Percentiles rank a stretch among this genome's conserved stretches.
Evolutionary conservation across 2,888 invertebrate species (phyloP).

Genomic region (Scelioninae gen. 1): DNA sequence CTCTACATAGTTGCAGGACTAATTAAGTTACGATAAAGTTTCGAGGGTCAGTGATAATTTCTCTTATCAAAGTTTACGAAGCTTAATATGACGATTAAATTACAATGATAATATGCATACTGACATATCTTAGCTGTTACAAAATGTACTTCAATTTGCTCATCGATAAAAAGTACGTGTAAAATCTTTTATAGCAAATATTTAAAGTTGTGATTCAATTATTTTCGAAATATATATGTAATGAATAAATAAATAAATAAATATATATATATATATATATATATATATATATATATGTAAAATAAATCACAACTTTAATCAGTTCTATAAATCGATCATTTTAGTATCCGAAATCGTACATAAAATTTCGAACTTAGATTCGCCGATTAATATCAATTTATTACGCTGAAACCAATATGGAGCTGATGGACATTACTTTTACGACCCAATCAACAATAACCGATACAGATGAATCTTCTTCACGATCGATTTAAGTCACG

Average conservation of each 20-base stretch:
- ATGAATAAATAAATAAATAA: too few relatives aligned
- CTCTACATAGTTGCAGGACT: constrained; percentile 62
- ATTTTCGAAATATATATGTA: too few relatives aligned
- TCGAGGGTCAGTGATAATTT: constrained; percentile 64
- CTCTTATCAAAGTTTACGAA: constrained; percentile 51
- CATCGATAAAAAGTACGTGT: constrained; percentile 9
- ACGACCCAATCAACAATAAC: too few relatives aligned
- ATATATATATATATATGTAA: too few relatives aligned
- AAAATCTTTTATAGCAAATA: background rate
- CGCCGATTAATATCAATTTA: constrained; percentile 43
- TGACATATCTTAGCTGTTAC: constrained; percentile 6
- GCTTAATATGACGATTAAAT: constrained; percentile 39
- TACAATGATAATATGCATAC: constrained; percentile 41
- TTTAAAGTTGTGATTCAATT: too few relatives aligned
- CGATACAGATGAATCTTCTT: too few relatives aligned
- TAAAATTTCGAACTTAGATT: constrained; percentile 21
- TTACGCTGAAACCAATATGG: constrained; percentile 3
- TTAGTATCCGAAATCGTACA: background rate
- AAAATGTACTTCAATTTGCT: constrained; percentile 21
- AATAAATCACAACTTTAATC: too few relatives aligned
- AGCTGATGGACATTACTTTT: too few relatives aligned
- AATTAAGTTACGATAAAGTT: constrained; percentile 64
- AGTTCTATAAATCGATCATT: constrained; percentile 1
- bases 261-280: too few relatives aligned
- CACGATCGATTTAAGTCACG: too few relatives aligned